Conservation (phyloP, 2,888 invertebrate species). For the Coenonympha glycerion region DNA sequence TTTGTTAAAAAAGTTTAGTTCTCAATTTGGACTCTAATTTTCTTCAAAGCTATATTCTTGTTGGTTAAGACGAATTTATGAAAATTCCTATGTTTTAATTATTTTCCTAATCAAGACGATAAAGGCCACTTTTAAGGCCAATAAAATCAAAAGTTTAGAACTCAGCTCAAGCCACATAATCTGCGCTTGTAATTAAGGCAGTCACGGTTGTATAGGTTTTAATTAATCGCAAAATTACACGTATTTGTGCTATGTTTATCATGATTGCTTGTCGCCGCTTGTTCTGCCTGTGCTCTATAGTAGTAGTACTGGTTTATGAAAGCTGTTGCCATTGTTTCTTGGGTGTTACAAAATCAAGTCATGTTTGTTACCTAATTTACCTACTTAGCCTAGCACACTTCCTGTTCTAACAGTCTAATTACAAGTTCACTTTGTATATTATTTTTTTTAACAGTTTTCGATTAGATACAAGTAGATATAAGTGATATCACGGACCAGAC, state of each 20-base stretch:
- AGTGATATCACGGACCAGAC: too few species aligned
- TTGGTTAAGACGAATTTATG: too few species aligned
- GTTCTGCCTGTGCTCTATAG: conserved; percentile 25
- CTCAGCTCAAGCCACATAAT: conserved; percentile 51
- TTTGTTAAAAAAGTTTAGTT: too few species aligned
- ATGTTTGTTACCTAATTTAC: neutral
- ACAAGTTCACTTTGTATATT: neutral
- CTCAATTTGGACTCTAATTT: too few species aligned
- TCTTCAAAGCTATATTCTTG: too few species aligned
- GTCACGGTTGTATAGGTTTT: conserved; percentile 71
- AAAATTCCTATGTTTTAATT: neutral
- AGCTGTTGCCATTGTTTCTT: conserved; percentile 38
- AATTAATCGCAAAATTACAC: conserved; percentile 74
- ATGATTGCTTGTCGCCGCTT: conserved; percentile 42
- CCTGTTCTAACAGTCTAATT: neutral
- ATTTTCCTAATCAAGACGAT: neutral
- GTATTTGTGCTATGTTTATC: conserved; percentile 51
- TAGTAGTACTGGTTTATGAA: conserved; percentile 38
- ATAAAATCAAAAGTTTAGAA: conserved; percentile 52
- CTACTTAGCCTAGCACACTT: neutral
- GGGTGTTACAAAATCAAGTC: conserved; percentile 2
- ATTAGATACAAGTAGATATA: too few species aligned
- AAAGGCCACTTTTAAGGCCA: conserved; percentile 17
- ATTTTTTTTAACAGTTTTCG: too few species aligned
- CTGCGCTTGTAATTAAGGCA: conserved; percentile 50